Evolutionary conservation across 2,113 vertebrate species (phyloP).

Genomic region (Muntiacus muntjak): DNA sequence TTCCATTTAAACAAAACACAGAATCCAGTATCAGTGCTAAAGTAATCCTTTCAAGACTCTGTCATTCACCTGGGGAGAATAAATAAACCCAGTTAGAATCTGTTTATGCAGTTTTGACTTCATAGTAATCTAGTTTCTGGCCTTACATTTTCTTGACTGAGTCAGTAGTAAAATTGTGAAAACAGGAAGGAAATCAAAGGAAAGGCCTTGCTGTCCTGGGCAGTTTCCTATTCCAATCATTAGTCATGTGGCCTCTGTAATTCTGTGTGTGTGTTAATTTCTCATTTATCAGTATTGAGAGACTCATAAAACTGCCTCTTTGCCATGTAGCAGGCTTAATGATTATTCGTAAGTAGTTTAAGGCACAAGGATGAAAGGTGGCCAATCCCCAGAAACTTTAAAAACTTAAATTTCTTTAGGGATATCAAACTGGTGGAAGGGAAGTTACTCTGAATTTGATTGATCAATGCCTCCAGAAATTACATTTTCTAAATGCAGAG

Average conservation of each 20-base stretch:
- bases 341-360: background rate
- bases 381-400: background rate
- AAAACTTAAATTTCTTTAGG: background rate
- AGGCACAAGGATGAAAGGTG: background rate
- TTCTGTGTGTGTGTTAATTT: background rate
- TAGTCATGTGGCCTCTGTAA: background rate
- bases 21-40: background rate
- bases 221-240: conserved; percentile 17
- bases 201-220: background rate
- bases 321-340: background rate
- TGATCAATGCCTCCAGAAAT: background rate
- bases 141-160: conserved; percentile 2
- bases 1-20: conserved; percentile 15
- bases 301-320: background rate
- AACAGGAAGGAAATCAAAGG: background rate
- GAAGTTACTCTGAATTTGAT: conserved; percentile 5
- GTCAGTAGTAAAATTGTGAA: background rate
- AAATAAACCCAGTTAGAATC: conserved; percentile 18
- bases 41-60: conserved; percentile 17
- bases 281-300: conserved; percentile 14
- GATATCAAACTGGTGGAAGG: background rate
- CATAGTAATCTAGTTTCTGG: background rate
- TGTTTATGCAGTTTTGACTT: background rate
- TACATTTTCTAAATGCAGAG: background rate
- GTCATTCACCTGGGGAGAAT: background rate